Percentiles rank a stretch among this genome's conserved stretches.
Conservation (phyloP, 35 echinoderm and acorn worm species). For the Heliocidaris tuberculata region DNA sequence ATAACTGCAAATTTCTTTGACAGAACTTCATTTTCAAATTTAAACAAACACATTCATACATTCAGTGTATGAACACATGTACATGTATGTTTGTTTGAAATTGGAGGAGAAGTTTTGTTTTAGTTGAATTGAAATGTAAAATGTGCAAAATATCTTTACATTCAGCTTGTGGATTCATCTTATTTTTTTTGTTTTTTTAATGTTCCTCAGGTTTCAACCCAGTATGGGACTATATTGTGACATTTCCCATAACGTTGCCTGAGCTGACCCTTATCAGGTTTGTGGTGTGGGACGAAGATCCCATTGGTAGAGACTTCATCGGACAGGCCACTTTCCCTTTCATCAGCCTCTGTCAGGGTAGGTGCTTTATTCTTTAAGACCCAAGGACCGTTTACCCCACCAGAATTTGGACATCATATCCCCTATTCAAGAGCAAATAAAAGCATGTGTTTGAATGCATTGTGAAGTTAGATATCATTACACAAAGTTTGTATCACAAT, state of each 20-base stretch:
- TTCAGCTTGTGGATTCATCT: too few species aligned
- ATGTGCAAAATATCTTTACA: too few species aligned
- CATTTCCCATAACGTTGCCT: conserved; percentile 73
- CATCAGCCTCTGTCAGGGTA: conserved; percentile 79
- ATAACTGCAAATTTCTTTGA: too few species aligned
- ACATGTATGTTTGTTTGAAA: too few species aligned
- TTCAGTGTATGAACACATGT: too few species aligned
- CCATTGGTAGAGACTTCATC: conserved; percentile 98
- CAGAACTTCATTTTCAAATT: too few species aligned
- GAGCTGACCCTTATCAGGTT: conserved; percentile 86
- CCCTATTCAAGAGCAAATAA: background rate
- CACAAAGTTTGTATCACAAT: too few species aligned
- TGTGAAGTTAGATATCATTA: too few species aligned
- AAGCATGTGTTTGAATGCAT: background rate
- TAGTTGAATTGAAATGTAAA: too few species aligned
- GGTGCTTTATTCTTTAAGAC: background rate
- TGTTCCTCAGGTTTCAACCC: conserved; percentile 83
- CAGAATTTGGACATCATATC: background rate
- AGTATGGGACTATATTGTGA: conserved; percentile 83
- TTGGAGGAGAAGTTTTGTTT: too few species aligned
- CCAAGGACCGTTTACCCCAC: background rate
- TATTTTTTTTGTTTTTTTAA: too few species aligned
- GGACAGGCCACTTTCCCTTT: conserved; percentile 82
- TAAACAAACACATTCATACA: too few species aligned
- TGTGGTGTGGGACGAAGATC: conserved; percentile 98